Evolutionary conservation across 92 coral and sea anemone genomes (phyloP).

Genomic region (Epizoanthus illoricatus): DNA sequence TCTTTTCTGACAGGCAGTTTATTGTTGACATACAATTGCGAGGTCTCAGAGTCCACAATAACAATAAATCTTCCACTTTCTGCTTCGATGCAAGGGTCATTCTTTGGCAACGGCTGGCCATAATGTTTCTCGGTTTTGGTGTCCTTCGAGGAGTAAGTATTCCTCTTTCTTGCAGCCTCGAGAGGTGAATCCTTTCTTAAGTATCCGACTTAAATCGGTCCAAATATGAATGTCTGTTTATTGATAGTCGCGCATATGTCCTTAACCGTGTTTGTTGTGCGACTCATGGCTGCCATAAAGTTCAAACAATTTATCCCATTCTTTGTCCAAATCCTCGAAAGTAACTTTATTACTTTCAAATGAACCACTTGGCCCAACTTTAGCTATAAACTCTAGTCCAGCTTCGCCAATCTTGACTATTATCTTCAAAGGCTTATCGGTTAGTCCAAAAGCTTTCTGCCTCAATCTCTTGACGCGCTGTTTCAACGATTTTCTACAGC

Average conservation of each 20-base stretch:
- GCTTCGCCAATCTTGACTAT: constrained; percentile 84
- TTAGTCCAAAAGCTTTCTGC: constrained; percentile 77
- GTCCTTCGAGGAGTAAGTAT: too few relatives aligned
- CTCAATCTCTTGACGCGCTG: constrained; percentile 66
- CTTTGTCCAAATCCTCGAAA: constrained; percentile 77
- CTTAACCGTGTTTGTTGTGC: not conserved
- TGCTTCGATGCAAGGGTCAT: too few relatives aligned
- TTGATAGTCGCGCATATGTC: not conserved
- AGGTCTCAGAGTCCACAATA: too few relatives aligned
- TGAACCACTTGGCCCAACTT: constrained; percentile 78
- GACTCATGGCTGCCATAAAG: constrained; percentile 34
- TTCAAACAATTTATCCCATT: constrained; percentile 81
- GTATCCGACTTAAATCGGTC: not conserved
- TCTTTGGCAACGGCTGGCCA: too few relatives aligned
- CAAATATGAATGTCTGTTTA: not conserved
- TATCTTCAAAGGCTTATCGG: constrained; percentile 82
- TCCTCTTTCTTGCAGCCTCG: too few relatives aligned
- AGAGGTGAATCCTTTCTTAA: too few relatives aligned
- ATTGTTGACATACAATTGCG: too few relatives aligned
- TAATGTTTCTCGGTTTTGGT: too few relatives aligned
- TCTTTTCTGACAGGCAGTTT: too few relatives aligned
- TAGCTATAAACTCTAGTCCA: constrained; percentile 80
- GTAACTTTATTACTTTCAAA: constrained; percentile 76
- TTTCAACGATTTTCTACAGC: constrained; percentile 61
- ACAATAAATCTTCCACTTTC: too few relatives aligned